Evolutionary conservation across 1,140 invertebrate species (phyloP), one percentile per base, ranked within the genome.

Genomic region (Sycobia sp.): DNA sequence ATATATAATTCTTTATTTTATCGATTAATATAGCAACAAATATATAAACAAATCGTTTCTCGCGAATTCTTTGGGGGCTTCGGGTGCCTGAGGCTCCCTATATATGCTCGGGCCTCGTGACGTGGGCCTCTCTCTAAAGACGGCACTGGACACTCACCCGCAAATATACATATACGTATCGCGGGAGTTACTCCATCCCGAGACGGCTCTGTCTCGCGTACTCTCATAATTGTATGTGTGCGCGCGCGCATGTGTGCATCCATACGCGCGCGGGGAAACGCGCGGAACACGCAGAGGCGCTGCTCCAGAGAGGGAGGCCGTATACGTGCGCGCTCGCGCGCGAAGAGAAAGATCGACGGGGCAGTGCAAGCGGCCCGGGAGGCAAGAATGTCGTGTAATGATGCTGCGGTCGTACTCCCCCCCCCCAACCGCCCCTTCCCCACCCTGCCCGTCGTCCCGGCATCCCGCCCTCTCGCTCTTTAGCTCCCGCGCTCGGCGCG

Each of bases 311-410:
- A 36, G 34, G 39, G 39, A 39, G 36, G 36, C 11, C n/a, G n/a
- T n/a, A n/a, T n/a, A n/a, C 11, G 10, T 20, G 20, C 8, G 11
- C 67, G 57, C 53, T 57, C 51, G 68, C 56, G 57, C 68, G 62
- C 56, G 43, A 53, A 55, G 23, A 51, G 68, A 66, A 66, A 16
- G 20, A n/a, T n/a, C n/a, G n/a, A 16, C 27, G 69, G 68, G 67
- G 65, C 49, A 66, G 66, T 63, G 67, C 60, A 69, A 53, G 47
- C 55, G 66, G 59, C 58, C 67, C 67, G 65, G 63, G 62, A 64
- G 70, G 39, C 65, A 67, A 69, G 71, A 70, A 71, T 73, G 70
- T 61, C 67, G 66, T 67, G 71, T 70, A 68, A 67, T 54, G 68
- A 72, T 65, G 58, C 62, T 65, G 60, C 58, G 39, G 34, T 54